Percentiles rank a stretch among this genome's conserved stretches.
phyloP scores from a whole-genome alignment of 1,140 invertebrate genomes.

The Plodia interpunctella region DNA sequence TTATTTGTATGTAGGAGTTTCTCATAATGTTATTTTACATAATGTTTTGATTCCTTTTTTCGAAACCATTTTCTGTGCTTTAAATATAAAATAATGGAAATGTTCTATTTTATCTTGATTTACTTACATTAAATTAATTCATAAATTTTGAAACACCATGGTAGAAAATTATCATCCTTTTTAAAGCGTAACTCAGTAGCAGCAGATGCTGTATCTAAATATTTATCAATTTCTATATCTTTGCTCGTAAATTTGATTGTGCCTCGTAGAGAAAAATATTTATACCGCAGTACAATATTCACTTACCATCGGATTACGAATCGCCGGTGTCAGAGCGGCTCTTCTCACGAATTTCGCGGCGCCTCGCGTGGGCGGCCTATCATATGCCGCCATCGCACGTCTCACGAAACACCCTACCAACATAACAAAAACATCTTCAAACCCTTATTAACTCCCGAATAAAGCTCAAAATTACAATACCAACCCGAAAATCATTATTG shows the following conservation, averaged over 20 bases:
- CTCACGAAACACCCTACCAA: slow-evolving; percentile 37
- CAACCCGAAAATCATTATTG: slow-evolving; percentile 15
- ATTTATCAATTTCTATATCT: no score
- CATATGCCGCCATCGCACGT: slow-evolving; percentile 61
- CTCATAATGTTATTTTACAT: no score
- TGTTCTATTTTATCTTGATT: no score
- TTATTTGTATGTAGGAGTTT: no score
- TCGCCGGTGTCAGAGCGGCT: slow-evolving; percentile 49
- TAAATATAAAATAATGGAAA: no score
- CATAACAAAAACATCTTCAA: slow-evolving; percentile 25
- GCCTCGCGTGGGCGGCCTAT: slow-evolving; percentile 69
- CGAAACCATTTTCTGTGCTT: no score
- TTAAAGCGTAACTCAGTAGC: no score
- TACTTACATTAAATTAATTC: no score
- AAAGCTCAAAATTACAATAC: slow-evolving; percentile 27
- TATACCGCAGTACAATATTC: background rate
- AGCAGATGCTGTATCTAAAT: no score
- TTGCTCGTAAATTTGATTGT: slow-evolving; percentile 10
- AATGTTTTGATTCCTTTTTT: no score
- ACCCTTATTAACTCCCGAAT: slow-evolving; percentile 25
- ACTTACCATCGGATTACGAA: slow-evolving; percentile 5
- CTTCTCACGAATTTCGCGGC: slow-evolving; percentile 73
- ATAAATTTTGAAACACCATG: no score
- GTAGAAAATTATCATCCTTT: no score
- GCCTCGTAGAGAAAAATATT: background rate